Percentiles rank a stretch among this genome's conserved stretches.
phyloP scores from a whole-genome alignment of 2,888 invertebrate genomes.

The Chydorus sphaericus region DNA sequence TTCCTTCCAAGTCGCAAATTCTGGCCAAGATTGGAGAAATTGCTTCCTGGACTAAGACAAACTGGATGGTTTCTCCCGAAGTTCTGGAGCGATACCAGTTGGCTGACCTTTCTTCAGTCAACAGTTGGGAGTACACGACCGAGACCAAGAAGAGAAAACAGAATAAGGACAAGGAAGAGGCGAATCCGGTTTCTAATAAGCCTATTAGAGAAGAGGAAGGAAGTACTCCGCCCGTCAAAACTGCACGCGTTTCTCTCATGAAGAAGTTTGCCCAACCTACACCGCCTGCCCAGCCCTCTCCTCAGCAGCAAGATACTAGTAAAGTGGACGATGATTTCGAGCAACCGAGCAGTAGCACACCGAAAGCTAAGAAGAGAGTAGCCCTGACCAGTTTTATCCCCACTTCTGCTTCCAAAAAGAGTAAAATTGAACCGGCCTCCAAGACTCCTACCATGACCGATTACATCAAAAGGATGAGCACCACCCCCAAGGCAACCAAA shows the following conservation, averaged over 20 bases:
- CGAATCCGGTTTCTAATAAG: no score
- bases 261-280: slow-evolving; percentile 10
- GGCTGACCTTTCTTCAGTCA: slow-evolving; percentile 35
- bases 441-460: not conserved
- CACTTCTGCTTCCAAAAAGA: not conserved
- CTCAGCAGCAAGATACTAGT: not conserved
- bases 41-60: slow-evolving; percentile 42
- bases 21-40: slow-evolving; percentile 40
- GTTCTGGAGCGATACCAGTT: slow-evolving; percentile 38
- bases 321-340: not conserved
- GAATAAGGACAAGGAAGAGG: not conserved
- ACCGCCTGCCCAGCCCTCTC: not conserved
- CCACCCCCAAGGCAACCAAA: no score
- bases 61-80: slow-evolving; percentile 48
- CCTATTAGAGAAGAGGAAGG: slow-evolving; percentile 1
- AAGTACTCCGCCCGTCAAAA: not conserved
- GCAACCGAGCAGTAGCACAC: not conserved
- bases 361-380: not conserved
- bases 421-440: not conserved
- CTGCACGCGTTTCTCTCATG: slow-evolving; percentile 7
- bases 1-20: not conserved
- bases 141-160: slow-evolving; percentile 5
- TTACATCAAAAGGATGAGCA: not conserved
- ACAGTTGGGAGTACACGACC: slow-evolving; percentile 36
- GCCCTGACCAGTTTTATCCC: not conserved